These are phyloP conservation scores for Ganaspis sp. DNA, from an alignment of 1,140 invertebrate genomes.

Conservation along the genomic window DNA sequence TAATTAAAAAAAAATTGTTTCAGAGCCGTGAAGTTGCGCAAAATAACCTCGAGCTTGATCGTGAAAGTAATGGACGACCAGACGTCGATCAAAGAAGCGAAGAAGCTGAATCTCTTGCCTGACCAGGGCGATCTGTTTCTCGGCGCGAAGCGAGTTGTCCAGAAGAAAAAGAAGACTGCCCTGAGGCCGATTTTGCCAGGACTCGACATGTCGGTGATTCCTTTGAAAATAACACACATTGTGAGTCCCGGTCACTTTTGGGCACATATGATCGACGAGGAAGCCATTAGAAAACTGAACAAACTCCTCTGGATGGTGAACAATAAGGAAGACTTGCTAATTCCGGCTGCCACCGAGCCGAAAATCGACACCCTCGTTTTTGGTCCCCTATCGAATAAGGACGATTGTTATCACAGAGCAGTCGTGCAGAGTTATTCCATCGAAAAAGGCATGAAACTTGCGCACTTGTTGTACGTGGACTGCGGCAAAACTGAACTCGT, in stretches of 20 bases:
- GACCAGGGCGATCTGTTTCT: not conserved
- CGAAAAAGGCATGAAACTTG: constrained; percentile 56
- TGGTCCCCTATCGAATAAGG: constrained; percentile 64
- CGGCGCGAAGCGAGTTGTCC: not conserved
- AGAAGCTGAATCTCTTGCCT: constrained; percentile 34
- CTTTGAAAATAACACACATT: constrained; percentile 66
- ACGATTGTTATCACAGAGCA: constrained; percentile 66
- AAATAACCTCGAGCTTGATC: constrained; percentile 73
- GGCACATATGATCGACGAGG: constrained; percentile 76
- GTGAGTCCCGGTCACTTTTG: constrained; percentile 80
- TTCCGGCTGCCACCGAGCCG: constrained; percentile 25
- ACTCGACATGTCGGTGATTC: constrained; percentile 69
- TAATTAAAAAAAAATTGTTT: constrained; percentile 70
- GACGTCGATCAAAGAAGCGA: constrained; percentile 36
- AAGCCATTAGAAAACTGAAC: constrained; percentile 49
- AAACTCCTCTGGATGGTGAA: constrained; percentile 47
- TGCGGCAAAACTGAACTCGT: constrained; percentile 81
- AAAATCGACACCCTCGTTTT: constrained; percentile 59
- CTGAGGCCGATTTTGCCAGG: constrained; percentile 73
- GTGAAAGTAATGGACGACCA: constrained; percentile 75
- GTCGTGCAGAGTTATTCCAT: constrained; percentile 57
- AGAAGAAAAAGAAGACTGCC: constrained; percentile 24
- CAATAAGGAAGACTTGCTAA: not conserved
- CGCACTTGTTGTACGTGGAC: constrained; percentile 85
- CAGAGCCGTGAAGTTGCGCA: constrained; percentile 85